These are phyloP conservation scores for Nipponacmea schrenckii DNA, from an alignment of 2,888 invertebrate genomes.

Conservation along the genomic window DNA sequence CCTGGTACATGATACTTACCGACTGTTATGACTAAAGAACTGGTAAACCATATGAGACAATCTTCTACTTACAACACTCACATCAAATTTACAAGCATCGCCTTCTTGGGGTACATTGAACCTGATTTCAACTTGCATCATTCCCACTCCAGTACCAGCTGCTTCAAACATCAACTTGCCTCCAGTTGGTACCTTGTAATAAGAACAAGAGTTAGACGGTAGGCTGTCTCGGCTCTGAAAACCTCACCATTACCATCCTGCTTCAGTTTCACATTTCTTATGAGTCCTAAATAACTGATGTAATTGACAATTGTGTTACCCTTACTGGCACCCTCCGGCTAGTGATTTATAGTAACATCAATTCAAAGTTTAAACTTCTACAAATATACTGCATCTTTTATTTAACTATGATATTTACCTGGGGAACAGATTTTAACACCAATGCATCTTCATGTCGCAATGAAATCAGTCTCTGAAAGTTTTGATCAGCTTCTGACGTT, in stretches of 20 bases:
- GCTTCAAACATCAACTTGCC: constrained; percentile 41
- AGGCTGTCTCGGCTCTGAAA: neutral
- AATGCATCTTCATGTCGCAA: constrained; percentile 43
- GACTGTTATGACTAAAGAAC: constrained; percentile 31
- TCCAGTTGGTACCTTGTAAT: constrained; percentile 36
- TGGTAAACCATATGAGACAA: constrained; percentile 31
- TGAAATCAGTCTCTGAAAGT: constrained; percentile 32
- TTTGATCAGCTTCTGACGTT: constrained; percentile 35
- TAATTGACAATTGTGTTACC: too few species aligned
- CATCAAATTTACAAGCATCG: constrained; percentile 39
- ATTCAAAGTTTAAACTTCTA: too few species aligned
- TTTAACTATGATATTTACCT: constrained; percentile 31
- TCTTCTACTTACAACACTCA: constrained; percentile 32
- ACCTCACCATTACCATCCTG: too few species aligned
- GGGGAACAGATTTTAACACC: constrained; percentile 42
- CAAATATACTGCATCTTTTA: too few species aligned
- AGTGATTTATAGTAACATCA: too few species aligned
- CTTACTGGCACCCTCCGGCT: too few species aligned
- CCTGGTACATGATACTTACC: constrained; percentile 11
- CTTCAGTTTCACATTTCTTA: too few species aligned
- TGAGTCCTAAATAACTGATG: too few species aligned
- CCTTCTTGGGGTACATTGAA: constrained; percentile 43
- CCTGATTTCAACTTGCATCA: constrained; percentile 46
- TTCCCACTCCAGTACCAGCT: constrained; percentile 46
- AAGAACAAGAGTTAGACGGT: neutral